Base-by-base conservation (phyloP, 1,140 invertebrate species). In the Monochamus saltuarius region DNA sequence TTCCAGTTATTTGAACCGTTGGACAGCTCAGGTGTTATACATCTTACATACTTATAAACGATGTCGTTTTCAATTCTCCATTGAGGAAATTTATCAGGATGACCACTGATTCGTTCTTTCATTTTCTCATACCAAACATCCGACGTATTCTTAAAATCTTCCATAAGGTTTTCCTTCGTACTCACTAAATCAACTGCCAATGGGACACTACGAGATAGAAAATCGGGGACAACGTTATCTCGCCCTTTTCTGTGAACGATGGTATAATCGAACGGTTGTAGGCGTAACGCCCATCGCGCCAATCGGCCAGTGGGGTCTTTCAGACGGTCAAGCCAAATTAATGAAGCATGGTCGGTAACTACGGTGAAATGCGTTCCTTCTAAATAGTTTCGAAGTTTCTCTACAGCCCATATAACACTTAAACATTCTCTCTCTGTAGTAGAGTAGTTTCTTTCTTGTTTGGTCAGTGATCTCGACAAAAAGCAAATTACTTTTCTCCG, bases 391-490 rank as follows among this genome's bases (percentile, higher is more conserved):
- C 34, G 35, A 74, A 72, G 22, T 73, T 65, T 38, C n/a, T 73
- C 60, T 3, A 79, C 67, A 0, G 69, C 72, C 51, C 65, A 71
- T n/a, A 79, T 47, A 7, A 81, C 52, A 9, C 75, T 79, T 16
- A 81, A 59, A 42, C 67, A 67, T 71, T 82, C 80, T 53, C 60
- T 55, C 66, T 82, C 74, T 0, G 73, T 78, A 0, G 66, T 66
- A 1, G 63, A 50, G 57, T 74, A 81, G 4, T 75, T 75, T 37
- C 40, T 39, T 67, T 81, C 78, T 1, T 59, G 4, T 14, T 59
- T 52, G 22, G 37, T 62, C 7, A 81, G n/a, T n/a, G 59, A 52
- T 10, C 78, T 51, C 17, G 74, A 73, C 6, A 76, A 74, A 62
- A 43, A 68, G 14, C 36, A 49, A 29, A 61, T 62, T 1, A 62